Conservation (phyloP, 2,888 invertebrate species). For the Scaptomyza parva region DNA sequence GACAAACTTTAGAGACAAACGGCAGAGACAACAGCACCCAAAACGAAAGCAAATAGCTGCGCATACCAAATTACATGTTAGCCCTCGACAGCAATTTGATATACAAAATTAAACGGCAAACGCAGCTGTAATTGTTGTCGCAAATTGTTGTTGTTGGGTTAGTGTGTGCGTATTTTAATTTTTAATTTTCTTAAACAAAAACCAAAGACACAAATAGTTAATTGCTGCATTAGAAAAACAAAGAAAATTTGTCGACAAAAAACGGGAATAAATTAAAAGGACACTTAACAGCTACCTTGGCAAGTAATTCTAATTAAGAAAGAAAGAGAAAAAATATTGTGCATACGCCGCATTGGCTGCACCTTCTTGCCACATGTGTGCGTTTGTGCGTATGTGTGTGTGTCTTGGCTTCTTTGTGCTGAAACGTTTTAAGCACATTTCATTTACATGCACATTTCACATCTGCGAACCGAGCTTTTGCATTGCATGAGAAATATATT, state of each 20-base stretch:
- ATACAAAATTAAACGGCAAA: constrained; percentile 5
- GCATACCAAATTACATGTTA: constrained; percentile 62
- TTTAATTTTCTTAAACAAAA: constrained; percentile 46
- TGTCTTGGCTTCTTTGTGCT: constrained; percentile 6
- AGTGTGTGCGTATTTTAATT: constrained; percentile 34
- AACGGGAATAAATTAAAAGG: constrained; percentile 40
- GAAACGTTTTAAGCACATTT: constrained; percentile 41
- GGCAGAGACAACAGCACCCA: constrained; percentile 8
- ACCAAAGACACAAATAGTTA: constrained; percentile 29
- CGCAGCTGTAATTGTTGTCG: not conserved
- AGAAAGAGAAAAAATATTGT: constrained; percentile 51
- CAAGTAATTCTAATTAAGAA: constrained; percentile 47
- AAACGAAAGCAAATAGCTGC: constrained; percentile 39
- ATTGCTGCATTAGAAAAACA: constrained; percentile 2
- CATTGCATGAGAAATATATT: constrained; percentile 47
- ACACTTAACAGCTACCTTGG: constrained; percentile 45
- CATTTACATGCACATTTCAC: constrained; percentile 18
- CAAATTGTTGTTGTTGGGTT: constrained; percentile 17
- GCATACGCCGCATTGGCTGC: constrained; percentile 53
- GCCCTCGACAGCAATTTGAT: constrained; percentile 17
- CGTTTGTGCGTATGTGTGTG: not conserved
- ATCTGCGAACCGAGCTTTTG: constrained; percentile 34
- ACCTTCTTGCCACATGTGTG: constrained; percentile 7
- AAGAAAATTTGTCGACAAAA: constrained; percentile 5
- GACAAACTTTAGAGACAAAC: constrained; percentile 2